A percentile compares a stretch with the other conserved stretches of the same genome.
Evolutionary conservation across 2,888 invertebrate species (phyloP).

Genomic region (Pecten maximus): DNA sequence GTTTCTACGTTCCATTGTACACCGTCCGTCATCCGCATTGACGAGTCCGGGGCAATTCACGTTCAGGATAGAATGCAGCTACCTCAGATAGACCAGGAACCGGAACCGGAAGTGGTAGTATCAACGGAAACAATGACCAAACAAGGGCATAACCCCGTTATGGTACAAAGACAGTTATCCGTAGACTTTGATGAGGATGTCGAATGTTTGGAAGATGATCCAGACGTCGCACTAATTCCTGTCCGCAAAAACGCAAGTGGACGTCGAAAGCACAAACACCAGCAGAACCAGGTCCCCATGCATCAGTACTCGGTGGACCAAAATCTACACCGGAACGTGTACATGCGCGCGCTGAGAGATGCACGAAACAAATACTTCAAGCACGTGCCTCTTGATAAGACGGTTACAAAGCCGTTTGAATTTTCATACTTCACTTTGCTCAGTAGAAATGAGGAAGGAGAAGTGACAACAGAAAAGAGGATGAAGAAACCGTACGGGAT

Average conservation of each 20-base stretch:
- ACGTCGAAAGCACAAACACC: background rate
- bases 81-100: background rate
- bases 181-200: background rate
- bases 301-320: conserved; percentile 37
- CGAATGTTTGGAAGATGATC: background rate
- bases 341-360: conserved; percentile 48
- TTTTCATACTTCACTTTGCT: conserved; percentile 47
- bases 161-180: background rate
- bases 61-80: background rate
- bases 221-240: background rate
- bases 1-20: background rate
- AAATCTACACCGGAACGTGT: conserved; percentile 44
- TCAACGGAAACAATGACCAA: background rate
- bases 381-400: conserved; percentile 7
- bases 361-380: conserved; percentile 47
- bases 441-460: conserved; percentile 42
- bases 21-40: background rate
- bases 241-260: conserved; percentile 15
- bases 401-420: conserved; percentile 45
- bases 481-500: conserved; percentile 45
- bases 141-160: background rate
- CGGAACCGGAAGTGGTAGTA: background rate
- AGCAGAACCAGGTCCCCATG: background rate
- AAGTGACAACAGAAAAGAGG: conserved; percentile 35
- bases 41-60: background rate